Evolutionary conservation across 2,113 vertebrate genomes (phyloP).

Genomic region (Trichechus manatus): DNA sequence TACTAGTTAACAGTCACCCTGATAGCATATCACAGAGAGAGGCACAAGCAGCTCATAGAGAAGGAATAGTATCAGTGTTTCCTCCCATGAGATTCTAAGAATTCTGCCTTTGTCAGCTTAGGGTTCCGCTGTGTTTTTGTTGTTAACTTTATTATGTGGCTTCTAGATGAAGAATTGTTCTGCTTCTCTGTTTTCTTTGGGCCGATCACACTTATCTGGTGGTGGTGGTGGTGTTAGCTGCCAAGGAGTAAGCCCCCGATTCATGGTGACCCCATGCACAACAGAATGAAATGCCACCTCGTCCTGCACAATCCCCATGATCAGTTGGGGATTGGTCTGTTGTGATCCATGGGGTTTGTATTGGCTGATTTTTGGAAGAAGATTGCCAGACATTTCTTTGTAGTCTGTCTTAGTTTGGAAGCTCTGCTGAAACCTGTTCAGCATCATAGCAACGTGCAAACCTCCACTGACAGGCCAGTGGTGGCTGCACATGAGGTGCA

Average conservation of each 20-base stretch:
- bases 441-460: background rate
- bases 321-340: background rate
- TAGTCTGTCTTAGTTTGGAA: background rate
- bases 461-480: background rate
- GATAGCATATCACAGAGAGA: conserved; percentile 48
- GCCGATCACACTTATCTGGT: background rate
- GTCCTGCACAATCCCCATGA: background rate
- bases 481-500: background rate
- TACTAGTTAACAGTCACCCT: conserved; percentile 68
- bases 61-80: background rate
- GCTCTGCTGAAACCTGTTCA: background rate
- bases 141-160: background rate
- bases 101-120: background rate
- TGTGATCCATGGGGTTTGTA: background rate
- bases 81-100: background rate
- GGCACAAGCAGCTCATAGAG: background rate
- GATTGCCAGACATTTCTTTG: background rate
- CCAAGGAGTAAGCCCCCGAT: background rate
- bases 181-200: background rate
- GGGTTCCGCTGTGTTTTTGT: background rate
- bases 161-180: background rate
- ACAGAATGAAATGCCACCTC: background rate
- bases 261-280: background rate
- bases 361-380: background rate
- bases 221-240: background rate